phyloP scores from a whole-genome alignment of 2,797 vertebrate species.

The Clarias fuscus region DNA sequence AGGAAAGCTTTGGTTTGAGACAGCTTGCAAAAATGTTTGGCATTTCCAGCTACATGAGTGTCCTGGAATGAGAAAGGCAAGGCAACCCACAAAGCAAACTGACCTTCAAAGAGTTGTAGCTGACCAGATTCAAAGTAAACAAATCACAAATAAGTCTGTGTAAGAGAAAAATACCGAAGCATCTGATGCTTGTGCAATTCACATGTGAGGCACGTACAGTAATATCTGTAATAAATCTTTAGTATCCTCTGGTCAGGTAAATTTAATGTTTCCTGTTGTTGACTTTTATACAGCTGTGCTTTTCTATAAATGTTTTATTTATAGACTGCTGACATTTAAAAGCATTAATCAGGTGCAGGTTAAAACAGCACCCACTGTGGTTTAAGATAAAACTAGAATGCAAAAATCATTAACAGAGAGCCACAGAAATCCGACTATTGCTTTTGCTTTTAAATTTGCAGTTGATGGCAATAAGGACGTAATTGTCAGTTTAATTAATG shows the following conservation, averaged over 20 bases:
- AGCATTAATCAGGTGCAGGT: neutral
- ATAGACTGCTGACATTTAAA: neutral
- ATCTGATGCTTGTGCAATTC: constrained; percentile 24
- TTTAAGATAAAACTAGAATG: neutral
- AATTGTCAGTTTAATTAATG: constrained; percentile 58
- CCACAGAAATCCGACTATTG: neutral
- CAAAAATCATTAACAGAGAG: neutral
- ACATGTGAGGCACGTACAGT: constrained; percentile 6
- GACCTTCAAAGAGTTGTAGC: constrained; percentile 34
- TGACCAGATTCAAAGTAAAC: constrained; percentile 30
- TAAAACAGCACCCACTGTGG: neutral
- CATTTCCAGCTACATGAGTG: constrained; percentile 49
- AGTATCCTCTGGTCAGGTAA: constrained; percentile 16
- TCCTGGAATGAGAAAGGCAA: constrained; percentile 57
- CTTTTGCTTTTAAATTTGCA: neutral
- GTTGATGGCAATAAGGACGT: constrained; percentile 23
- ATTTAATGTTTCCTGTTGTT: neutral
- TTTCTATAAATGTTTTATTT: neutral
- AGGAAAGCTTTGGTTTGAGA: constrained; percentile 47
- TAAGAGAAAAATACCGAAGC: neutral
- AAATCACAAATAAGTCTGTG: constrained; percentile 30
- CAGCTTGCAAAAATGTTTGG: constrained; percentile 58
- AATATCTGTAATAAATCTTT: neutral
- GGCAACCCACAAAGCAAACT: constrained; percentile 54
- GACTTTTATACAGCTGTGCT: neutral